These are phyloP conservation scores for Equus quagga DNA, from an alignment of 2,113 vertebrate species.

Conservation along the genomic window DNA sequence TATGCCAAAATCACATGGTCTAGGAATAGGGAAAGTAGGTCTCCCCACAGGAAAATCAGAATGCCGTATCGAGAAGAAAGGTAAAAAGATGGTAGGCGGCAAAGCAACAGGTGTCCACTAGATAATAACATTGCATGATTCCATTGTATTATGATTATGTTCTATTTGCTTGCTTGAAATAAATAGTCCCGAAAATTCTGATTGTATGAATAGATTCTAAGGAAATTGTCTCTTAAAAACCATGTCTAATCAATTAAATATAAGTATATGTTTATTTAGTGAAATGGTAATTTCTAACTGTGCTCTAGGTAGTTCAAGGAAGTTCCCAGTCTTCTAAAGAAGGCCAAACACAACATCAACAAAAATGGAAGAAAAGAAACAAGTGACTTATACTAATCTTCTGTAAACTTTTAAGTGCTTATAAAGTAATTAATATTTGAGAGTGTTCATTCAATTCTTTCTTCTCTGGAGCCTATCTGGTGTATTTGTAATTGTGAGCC, in stretches of 20 bases:
- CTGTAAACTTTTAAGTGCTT: background rate
- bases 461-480: background rate
- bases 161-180: background rate
- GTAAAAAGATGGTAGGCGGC: background rate
- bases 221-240: background rate
- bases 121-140: background rate
- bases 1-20: background rate
- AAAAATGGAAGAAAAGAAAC: slow-evolving; percentile 6
- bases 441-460: background rate
- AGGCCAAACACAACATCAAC: background rate
- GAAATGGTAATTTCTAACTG: background rate
- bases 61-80: background rate
- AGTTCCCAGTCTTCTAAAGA: background rate
- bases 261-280: background rate
- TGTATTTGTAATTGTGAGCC: background rate
- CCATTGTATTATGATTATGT: background rate
- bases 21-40: background rate
- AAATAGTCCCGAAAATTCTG: background rate
- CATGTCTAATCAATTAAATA: background rate
- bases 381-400: background rate
- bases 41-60: background rate
- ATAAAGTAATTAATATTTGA: background rate
- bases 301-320: background rate
- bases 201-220: slow-evolving; percentile 7
- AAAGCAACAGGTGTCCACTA: background rate